These are phyloP conservation scores for Sepioteuthis lessoniana DNA, from an alignment of 2,888 invertebrate species.

Conservation along the genomic window DNA sequence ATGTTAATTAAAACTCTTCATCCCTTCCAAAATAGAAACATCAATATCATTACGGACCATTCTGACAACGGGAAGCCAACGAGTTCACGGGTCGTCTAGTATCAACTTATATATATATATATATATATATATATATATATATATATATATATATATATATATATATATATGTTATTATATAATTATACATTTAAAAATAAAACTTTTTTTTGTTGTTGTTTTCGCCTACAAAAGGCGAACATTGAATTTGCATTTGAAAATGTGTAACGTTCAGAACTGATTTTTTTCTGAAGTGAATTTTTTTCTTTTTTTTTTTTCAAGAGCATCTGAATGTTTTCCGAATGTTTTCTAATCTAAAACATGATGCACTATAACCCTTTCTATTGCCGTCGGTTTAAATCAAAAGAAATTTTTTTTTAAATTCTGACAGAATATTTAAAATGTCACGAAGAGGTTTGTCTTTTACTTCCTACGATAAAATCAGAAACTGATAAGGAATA, in stretches of 20 bases:
- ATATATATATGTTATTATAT: no score
- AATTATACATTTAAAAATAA: no score
- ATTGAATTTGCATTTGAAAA: background rate
- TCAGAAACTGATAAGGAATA: background rate
- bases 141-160: no score
- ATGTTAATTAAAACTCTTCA: no score
- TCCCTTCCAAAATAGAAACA: no score
- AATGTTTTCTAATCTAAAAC: background rate
- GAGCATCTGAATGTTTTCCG: background rate
- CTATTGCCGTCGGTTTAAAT: background rate
- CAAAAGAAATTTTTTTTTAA: background rate
- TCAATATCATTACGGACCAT: no score
- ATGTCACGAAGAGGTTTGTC: background rate
- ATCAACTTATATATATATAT: no score
- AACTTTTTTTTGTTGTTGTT: background rate
- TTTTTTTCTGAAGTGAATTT: background rate
- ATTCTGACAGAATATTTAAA: background rate
- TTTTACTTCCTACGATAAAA: background rate
- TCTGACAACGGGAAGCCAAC: no score
- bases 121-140: no score
- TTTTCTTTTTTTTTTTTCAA: background rate
- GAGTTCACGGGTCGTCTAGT: no score
- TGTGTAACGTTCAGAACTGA: background rate
- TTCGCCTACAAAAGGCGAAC: background rate
- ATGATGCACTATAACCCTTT: background rate